These are phyloP conservation scores for Rhopilema esculentum DNA, from an alignment of 30 jellyfish, hydroid and myxozoan genomes.

Conservation along the genomic window DNA sequence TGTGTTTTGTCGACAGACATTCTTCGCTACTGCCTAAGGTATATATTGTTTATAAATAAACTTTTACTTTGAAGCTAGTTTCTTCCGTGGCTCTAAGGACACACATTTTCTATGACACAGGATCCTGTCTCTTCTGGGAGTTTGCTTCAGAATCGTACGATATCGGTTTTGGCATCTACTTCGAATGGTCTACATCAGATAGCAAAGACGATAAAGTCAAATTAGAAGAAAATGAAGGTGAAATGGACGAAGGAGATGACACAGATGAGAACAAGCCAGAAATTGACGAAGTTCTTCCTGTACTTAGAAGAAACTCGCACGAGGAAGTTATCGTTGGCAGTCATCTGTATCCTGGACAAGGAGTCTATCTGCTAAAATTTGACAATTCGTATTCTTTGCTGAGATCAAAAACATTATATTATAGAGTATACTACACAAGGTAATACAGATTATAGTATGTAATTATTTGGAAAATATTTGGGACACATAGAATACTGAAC, in stretches of 20 bases:
- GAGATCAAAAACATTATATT: slow-evolving; percentile 90
- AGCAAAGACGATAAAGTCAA: slow-evolving; percentile 55
- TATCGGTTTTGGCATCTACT: slow-evolving; percentile 94
- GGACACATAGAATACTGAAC: not conserved
- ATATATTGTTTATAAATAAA: too few relatives aligned
- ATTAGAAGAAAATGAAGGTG: slow-evolving; percentile 70
- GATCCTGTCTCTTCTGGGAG: slow-evolving; percentile 97
- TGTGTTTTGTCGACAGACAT: too few relatives aligned
- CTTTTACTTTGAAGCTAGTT: too few relatives aligned
- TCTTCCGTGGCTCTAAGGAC: too few relatives aligned
- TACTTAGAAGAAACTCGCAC: slow-evolving; percentile 94
- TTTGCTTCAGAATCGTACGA: slow-evolving; percentile 95
- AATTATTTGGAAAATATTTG: not conserved
- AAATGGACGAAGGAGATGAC: slow-evolving; percentile 39
- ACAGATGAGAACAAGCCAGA: slow-evolving; percentile 59
- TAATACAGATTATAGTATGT: not conserved
- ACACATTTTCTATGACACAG: slow-evolving; percentile 14
- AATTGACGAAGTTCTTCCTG: slow-evolving; percentile 90
- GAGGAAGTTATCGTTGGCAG: slow-evolving; percentile 96
- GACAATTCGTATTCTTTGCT: slow-evolving; percentile 95
- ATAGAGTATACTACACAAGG: slow-evolving; percentile 94
- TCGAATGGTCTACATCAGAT: slow-evolving; percentile 85
- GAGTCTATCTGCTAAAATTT: slow-evolving; percentile 86
- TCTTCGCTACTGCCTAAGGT: too few relatives aligned
- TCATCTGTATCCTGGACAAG: slow-evolving; percentile 98